phyloP scores from a whole-genome alignment of 2,888 invertebrate genomes.

The Macrophya annulata region DNA sequence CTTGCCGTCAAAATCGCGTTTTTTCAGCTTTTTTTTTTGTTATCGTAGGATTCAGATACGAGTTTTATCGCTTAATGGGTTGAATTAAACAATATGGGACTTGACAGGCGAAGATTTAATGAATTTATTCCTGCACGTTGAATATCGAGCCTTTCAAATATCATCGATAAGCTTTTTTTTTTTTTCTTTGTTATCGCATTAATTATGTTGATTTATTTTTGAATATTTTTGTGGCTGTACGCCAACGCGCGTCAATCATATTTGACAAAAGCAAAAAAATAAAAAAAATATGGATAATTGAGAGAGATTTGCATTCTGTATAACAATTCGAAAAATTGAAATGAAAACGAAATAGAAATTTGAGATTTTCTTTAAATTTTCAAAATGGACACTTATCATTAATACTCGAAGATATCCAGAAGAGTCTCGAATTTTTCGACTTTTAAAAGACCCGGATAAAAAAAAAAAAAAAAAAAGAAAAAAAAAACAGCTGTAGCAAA shows the following conservation, averaged over 20 bases:
- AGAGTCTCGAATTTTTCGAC: no score
- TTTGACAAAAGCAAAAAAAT: background rate
- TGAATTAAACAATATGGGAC: background rate
- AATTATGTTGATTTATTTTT: no score
- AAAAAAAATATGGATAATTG: no score
- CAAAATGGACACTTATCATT: no score
- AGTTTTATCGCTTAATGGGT: conserved; percentile 1
- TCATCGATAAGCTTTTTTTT: background rate
- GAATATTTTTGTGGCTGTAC: no score
- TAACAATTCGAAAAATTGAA: background rate
- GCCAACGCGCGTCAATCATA: background rate
- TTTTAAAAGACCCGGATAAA: no score
- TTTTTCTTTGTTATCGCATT: no score
- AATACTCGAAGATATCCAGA: no score
- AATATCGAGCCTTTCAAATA: background rate
- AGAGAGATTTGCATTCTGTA: no score
- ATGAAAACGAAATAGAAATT: background rate
- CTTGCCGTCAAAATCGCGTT: background rate
- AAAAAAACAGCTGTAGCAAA: no score
- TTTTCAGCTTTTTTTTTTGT: background rate
- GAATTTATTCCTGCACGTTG: background rate
- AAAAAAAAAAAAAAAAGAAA: no score
- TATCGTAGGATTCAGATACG: conserved; percentile 1
- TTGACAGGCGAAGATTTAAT: background rate
- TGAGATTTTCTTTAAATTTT: background rate